Evolutionary conservation across 2,888 invertebrate genomes (phyloP), one percentile per base, ranked within the genome.

Genomic region (Terebella lapidaria): DNA sequence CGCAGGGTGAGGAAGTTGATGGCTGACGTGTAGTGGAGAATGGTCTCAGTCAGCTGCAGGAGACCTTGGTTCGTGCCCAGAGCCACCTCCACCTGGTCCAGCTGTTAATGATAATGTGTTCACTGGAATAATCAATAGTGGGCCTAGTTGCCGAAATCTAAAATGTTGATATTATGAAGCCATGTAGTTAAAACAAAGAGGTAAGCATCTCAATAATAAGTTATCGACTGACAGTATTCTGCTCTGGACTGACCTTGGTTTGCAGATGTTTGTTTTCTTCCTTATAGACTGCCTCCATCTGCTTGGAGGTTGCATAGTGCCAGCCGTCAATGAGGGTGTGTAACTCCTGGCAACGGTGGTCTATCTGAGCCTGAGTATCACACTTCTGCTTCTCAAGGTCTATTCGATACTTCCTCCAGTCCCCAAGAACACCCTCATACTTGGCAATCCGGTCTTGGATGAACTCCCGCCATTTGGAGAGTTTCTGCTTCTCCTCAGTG

Each of bases 281-380:
- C 35, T 55, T 46, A 29, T 28, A 59, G 30, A 49, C 45, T 5
- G 61, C 59, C 53, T 54, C 35, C n/a, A 59, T 27, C 26, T 56
- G 55, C 29, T 56, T 20, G 2, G 4, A 2, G 20, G 42, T 54
- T 24, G 55, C 60, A 3, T 56, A 54, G 30, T 62, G 47, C 62
- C 62, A 62, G 46, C 30, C 56, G 30, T 62, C 57, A 5, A 62
- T 30, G 15, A 56, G 35, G n/a, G 47, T 25, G 28, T 56, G 29
- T 10, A 62, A 26, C 30, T 59, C 56, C 24, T 53, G 52, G 15
- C 54, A 24, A 0, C 62, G 28, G 2, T 28, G 18, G 24, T 59
- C 51, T 4, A 62, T 28, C 29, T 45, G 26, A 4, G 49, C 46
- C 28, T 28, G 22, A 15, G 53, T n/a, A 3, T 20, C 28, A 10